These are phyloP conservation scores for Lepilemur septentrionalis DNA, from an alignment of 2,797 vertebrate genomes.

Conservation along the genomic window DNA sequence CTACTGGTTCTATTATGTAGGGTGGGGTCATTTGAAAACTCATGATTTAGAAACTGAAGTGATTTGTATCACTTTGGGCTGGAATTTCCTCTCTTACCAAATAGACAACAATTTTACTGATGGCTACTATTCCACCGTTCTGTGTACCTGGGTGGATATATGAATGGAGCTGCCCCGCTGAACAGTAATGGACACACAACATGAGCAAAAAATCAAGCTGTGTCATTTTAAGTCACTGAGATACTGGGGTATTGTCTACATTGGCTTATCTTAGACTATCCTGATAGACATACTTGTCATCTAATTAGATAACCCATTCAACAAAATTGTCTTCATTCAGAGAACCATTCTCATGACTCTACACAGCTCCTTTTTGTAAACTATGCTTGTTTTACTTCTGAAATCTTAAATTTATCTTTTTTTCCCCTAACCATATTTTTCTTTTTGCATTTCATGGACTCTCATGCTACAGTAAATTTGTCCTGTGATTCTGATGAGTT, in stretches of 20 bases:
- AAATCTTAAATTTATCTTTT: background rate
- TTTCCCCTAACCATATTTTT: background rate
- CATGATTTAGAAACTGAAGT: background rate
- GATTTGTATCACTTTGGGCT: background rate
- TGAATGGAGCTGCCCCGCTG: background rate
- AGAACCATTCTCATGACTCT: background rate
- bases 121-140: background rate
- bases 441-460: background rate
- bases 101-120: background rate
- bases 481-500: background rate
- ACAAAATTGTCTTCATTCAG: background rate
- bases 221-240: background rate
- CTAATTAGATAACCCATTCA: background rate
- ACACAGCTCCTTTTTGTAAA: background rate
- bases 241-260: fast-evolving
- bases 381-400: background rate
- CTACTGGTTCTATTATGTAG: background rate
- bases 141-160: background rate
- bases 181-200: background rate
- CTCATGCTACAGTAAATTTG: background rate
- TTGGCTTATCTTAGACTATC: background rate
- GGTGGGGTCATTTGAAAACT: background rate
- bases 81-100: background rate
- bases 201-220: background rate
- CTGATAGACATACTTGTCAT: background rate